Base-by-base conservation (phyloP, 2,888 invertebrate genomes). In the Troides oblongomaculatus region DNA sequence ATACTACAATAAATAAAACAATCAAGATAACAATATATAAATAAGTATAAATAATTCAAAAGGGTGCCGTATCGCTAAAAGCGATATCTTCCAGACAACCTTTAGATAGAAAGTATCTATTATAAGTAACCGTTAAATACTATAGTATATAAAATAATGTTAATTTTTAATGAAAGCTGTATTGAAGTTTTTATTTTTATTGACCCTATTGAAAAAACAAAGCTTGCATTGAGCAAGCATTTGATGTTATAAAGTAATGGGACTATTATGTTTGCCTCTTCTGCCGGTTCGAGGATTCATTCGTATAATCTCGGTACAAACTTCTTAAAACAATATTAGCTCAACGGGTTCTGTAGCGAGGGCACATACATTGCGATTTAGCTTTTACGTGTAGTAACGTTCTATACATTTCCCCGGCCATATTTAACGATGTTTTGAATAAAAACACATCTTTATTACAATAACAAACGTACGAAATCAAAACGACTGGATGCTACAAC, bases 261-360 rank as follows among this genome's bases (percentile, higher is more conserved):
- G 53, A 53, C 53, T 53, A 53, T 53, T 53, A n/a, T 53, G 53
- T 59, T 59, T 53, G n/a, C n/a, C 53, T 53, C 53, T 53, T 53
- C n/a, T 53, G 53, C n/a, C 53, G 53, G 46, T n/a, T 36, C 39
- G 43, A 10, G 7, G 39, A 43, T 39, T 10, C 21, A 21, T 62
- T 62, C 14, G n/a, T 62, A 43, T 46, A 46, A 36, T 61, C n/a
- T n/a, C 61, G 10, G 36, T 61, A n/a, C 61, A 61, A 39, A 61
- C 36, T 61, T 61, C 61, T 39, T n/a, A 39, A 61, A 36, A 61
- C 39, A 61, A 61, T 61, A 61, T 61, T 39, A 39, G 61, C 39
- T 61, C 36, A n/a, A 12, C 39, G n/a, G 39, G 61, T 39, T n/a
- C 39, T 10, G 61, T n/a, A n/a, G 36, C 17, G n/a, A n/a, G 36